A percentile compares a stretch with the other conserved stretches of the same genome.
These are phyloP conservation scores for Platycnemis pennipes DNA, from an alignment of 2,888 invertebrate species.

Conservation along the genomic window DNA sequence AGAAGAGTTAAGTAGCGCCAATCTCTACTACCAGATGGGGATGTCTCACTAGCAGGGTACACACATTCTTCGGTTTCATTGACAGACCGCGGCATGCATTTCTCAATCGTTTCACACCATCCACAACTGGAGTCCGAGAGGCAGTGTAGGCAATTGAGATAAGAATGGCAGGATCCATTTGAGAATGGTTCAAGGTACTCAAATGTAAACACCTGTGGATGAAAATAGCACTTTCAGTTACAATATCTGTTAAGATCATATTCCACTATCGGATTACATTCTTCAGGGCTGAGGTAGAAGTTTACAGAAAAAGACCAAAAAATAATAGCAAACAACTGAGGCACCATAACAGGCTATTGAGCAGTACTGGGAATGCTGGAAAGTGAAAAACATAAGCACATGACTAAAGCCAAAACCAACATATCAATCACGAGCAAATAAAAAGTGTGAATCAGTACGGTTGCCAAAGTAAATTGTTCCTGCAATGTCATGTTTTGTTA, in stretches of 20 bases:
- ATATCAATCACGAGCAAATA: no score
- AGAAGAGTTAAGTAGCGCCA: conserved; percentile 92
- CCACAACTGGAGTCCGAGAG: conserved; percentile 94
- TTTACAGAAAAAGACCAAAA: no score
- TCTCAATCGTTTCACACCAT: conserved; percentile 91
- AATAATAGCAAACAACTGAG: no score
- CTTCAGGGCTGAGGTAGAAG: no score
- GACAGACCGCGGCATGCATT: conserved; percentile 85
- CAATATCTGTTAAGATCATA: neutral
- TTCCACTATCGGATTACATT: no score
- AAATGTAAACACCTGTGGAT: conserved; percentile 87
- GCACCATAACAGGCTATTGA: no score
- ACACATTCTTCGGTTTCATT: conserved; percentile 81
- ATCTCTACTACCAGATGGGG: conserved; percentile 78
- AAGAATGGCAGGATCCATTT: conserved; percentile 87
- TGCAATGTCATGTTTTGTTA: no score
- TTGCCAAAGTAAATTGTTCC: no score
- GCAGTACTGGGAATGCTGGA: no score
- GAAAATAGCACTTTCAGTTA: neutral
- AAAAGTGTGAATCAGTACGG: no score
- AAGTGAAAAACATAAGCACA: no score
- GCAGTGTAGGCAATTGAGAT: conserved; percentile 93
- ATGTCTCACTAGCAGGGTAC: conserved; percentile 79
- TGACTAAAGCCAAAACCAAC: no score
- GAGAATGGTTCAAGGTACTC: conserved; percentile 94